phyloP scores from a whole-genome alignment of 2,797 vertebrate species.

The Zenarchopterus dispar region DNA sequence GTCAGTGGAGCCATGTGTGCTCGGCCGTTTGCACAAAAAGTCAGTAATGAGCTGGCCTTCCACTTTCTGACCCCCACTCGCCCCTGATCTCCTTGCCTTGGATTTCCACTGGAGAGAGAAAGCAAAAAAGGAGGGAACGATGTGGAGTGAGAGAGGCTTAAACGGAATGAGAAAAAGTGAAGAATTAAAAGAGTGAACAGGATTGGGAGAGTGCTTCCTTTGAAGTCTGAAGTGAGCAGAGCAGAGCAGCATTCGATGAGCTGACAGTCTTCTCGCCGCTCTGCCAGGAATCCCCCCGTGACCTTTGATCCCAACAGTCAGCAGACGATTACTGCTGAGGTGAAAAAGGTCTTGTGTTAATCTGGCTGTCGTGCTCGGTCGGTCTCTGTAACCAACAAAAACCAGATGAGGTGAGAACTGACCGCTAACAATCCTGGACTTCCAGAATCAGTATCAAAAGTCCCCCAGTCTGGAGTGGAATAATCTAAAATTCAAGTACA shows the following conservation, averaged over 20 bases:
- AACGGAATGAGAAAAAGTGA: slow-evolving; percentile 37
- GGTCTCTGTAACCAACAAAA: slow-evolving; percentile 44
- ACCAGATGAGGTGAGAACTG: slow-evolving; percentile 41
- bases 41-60: slow-evolving; percentile 77
- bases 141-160: slow-evolving; percentile 28
- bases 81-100: slow-evolving; percentile 51
- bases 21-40: slow-evolving; percentile 61
- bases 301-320: slow-evolving; percentile 66
- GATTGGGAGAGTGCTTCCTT: slow-evolving; percentile 23
- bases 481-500: too few relatives aligned
- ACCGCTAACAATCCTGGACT: slow-evolving; percentile 23
- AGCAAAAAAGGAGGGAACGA: slow-evolving; percentile 10
- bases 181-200: slow-evolving; percentile 26
- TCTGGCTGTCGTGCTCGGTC: slow-evolving; percentile 51
- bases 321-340: slow-evolving; percentile 59
- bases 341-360: slow-evolving; percentile 66
- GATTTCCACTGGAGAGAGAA: slow-evolving; percentile 50
- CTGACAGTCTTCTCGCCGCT: slow-evolving; percentile 30
- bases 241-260: slow-evolving; percentile 32
- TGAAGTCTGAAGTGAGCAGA: slow-evolving; percentile 47
- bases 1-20: slow-evolving; percentile 70
- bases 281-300: slow-evolving; percentile 39
- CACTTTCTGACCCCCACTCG: slow-evolving; percentile 63
- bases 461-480: too few relatives aligned
- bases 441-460: too few relatives aligned